Base-by-base conservation (phyloP, 2,797 vertebrate genomes). In the Aulostomus chinensis region DNA sequence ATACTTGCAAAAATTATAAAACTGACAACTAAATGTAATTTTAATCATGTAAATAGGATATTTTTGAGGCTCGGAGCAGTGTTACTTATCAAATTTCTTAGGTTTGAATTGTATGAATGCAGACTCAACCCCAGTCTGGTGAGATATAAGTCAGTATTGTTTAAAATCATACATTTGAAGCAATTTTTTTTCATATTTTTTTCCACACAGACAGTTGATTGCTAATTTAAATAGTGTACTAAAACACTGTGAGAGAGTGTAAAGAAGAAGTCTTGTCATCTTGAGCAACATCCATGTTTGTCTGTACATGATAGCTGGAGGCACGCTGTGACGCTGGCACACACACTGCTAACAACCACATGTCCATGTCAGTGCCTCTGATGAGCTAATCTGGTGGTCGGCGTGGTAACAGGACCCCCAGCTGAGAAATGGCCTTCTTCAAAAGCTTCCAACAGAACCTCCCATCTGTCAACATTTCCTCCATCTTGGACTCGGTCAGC, bases 391-490 rank as follows among this genome's bases (percentile, higher is more conserved):
- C 71, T 65, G 22, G 36, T 3, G 29, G 30, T 50, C 66, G 26
- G 47, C 35, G 66, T 38, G 62, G 25, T 10, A 63, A 59, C 42
- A 1, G 56, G 48, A 45, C 36, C 58, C 50, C 73, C 36, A 18
- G 45, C 66, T 40, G 74, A 61, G 66, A 61, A 50, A 98, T 99
- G 97, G 92, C 95, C 0, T 98, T 99, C 92, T 96, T 99, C 84
- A 96, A 90, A 85, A 95, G 73, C 81, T 93, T 99, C 66, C 94
- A 95, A 41, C 92, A 92, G 74, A 96, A 84, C 80, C 89, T 98
- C 13, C 90, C 91, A 2, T 87, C 91, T 36, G 95, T 96, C 52
- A 95, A 93, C 13, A 76, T 96, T 81, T 93, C 95, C 47, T 95
- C 95, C 43, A 78, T 98, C 61, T 76, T 98, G 32, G 92, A 95